Percentiles rank a stretch among this genome's conserved stretches.
These are phyloP conservation scores for Hipposideros armiger DNA, from an alignment of 2,113 vertebrate genomes.

Conservation along the genomic window DNA sequence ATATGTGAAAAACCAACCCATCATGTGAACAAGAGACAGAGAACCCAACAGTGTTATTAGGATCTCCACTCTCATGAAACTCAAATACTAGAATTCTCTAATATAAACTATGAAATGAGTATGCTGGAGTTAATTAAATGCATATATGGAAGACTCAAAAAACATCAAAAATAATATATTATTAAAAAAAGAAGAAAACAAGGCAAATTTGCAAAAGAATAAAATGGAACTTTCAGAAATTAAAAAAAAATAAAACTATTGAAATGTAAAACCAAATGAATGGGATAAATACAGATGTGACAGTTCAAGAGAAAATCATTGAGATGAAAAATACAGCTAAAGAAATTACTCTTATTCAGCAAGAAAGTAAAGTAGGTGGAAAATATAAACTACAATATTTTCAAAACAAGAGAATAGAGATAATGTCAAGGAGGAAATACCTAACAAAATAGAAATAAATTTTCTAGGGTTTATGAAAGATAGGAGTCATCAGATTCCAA, in stretches of 20 bases:
- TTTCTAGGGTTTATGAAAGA: conserved; percentile 6
- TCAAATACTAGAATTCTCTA: not conserved
- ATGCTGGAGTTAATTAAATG: not conserved
- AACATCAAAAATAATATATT: not conserved
- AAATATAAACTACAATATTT: not conserved
- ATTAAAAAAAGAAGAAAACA: not conserved
- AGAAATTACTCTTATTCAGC: not conserved
- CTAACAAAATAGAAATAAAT: not conserved
- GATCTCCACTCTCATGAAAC: not conserved
- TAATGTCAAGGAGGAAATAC: not conserved
- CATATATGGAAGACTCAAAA: not conserved
- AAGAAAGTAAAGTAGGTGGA: conserved; percentile 12
- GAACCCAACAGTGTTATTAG: not conserved
- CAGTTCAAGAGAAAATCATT: not conserved
- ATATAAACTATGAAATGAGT: not conserved
- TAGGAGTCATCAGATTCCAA: not conserved
- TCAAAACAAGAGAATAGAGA: not conserved
- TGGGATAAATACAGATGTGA: not conserved
- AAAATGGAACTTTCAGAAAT: not conserved
- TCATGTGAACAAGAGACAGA: not conserved
- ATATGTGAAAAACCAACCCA: not conserved
- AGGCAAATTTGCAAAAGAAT: conserved; percentile 16
- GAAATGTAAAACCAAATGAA: conserved; percentile 29
- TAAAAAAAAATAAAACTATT: not conserved
- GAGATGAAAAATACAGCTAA: not conserved